Evolutionary conservation across 2,888 invertebrate species (phyloP), one percentile per base, ranked within the genome.

Genomic region (Zygaena filipendulae): DNA sequence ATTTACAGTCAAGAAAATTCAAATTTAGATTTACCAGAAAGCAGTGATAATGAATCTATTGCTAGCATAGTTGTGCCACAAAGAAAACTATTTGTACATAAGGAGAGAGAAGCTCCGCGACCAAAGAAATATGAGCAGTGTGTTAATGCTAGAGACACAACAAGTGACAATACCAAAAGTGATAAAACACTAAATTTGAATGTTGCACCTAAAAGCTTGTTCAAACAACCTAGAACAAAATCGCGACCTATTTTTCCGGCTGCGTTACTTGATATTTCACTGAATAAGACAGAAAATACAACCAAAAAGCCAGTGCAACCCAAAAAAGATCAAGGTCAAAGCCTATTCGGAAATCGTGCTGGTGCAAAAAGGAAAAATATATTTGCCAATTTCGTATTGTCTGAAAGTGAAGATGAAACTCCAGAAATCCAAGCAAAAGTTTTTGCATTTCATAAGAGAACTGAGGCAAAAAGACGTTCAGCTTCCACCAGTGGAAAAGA

Each of bases 321-420:
- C 59, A 48, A 35, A 2, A 53, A 55, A 41, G 38, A 36, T 4
- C 52, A 54, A 46, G 49, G 49, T 13, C 56, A 54, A 13, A 64
- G 50, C 36, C 51, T 77, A 6, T 77, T 77, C 34, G 66, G 67
- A 2, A 55, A 55, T 21, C 45, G 50, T 23, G 45, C 45, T 5
- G 48, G 42, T 4, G 45, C 40, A 4, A 74, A 70, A 51, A 45
- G 66, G 13, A 74, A 69, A 35, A 71, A 71, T 32, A 67, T 66
- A 42, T 71, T 69, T 44, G 53, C 60, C 1, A 58, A 72, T 34
- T 72, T 72, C 22, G 47, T 75, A 40, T 47, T 51, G 7, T 61
- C 71, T 4, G 75, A 75, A 18, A 71, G 66, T 52, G 75, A 74
- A 30, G 67, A 69, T 35, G 77, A 74, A 39, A 54, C 64, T 11